Base-by-base conservation (phyloP, 2,113 vertebrate genomes). In the Camarhynchus parvulus region DNA sequence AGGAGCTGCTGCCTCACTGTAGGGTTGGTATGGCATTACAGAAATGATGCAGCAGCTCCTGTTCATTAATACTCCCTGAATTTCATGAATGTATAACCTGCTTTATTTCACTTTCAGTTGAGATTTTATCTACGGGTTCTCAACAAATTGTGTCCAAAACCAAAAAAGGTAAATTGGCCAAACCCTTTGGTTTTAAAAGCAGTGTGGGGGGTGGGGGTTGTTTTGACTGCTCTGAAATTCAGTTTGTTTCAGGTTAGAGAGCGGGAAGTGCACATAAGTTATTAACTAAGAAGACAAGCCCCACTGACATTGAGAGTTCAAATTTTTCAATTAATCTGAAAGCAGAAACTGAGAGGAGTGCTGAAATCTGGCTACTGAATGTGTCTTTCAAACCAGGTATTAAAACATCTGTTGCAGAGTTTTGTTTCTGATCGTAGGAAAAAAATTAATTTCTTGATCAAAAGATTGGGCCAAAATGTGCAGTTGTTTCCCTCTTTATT, bases 81-180 rank as follows among this genome's bases (percentile, higher is more conserved):
- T 95, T 62, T 96, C 86, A 87, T 96, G 95, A 88, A 95, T 94
- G 94, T 96, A 92, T 93, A 83, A 93, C 85, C 89, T 96, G 78
- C 91, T 87, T 95, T 86, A 68, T 89, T 96, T 96, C 93, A 82
- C 86, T 94, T 95, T 94, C 83, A 89, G 78, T 87, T 94, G 81
- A 64, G 88, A 86, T 93, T 85, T 91, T 70, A 64, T 66, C 76
- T 85, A 90, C 50, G 84, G 92, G 83, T 91, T 92, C 79, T 75
- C 89, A 95, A 80, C 31, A 70, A 87, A 70, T 64, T 85, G 8
- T 85, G 61, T 89, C 88, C 47, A 50, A 2, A 39, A 39, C 39
- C 39, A 14, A 25, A 41, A 50, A 5, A 53, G 2, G 46, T 2
- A 55, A 92, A 94, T 88, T 73, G 59, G 68, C 70, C 73, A 94